These are phyloP conservation scores for Choreutis nemorana DNA, from an alignment of 2,888 invertebrate genomes.

Conservation along the genomic window DNA sequence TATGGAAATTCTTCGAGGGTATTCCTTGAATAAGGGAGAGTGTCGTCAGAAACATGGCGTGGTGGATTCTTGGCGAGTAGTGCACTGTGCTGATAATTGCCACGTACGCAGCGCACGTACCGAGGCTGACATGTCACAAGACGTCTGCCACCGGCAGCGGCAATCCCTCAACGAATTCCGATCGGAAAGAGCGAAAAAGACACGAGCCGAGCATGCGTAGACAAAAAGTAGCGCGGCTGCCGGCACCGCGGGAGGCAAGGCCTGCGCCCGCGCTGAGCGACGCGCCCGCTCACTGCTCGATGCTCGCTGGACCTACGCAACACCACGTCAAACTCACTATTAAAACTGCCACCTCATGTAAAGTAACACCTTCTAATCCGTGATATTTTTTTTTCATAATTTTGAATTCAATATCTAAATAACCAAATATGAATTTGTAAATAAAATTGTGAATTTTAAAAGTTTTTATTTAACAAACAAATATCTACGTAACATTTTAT, in stretches of 20 bases:
- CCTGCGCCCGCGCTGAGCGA: constrained; percentile 16
- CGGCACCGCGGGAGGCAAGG: constrained; percentile 47
- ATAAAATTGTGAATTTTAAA: too few species aligned
- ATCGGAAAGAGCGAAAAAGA: constrained; percentile 63
- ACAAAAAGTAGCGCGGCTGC: constrained; percentile 51
- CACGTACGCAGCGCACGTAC: constrained; percentile 58
- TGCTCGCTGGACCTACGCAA: constrained; percentile 21
- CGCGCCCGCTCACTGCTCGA: constrained; percentile 17
- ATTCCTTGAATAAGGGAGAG: constrained; percentile 47
- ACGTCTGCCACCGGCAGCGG: constrained; percentile 64
- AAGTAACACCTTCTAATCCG: constrained; percentile 1
- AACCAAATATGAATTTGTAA: too few species aligned
- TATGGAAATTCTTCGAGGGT: constrained; percentile 47
- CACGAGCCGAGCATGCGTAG: constrained; percentile 56
- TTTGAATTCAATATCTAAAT: too few species aligned
- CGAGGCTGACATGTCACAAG: constrained; percentile 57
- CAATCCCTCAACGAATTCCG: constrained; percentile 62
- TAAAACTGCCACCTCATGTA: constrained; percentile 32
- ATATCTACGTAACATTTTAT: too few species aligned
- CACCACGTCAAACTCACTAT: constrained; percentile 36
- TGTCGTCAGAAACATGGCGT: constrained; percentile 31
- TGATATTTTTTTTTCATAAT: too few species aligned
- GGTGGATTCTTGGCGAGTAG: constrained; percentile 24
- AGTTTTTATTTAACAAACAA: too few species aligned
- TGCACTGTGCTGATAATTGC: constrained; percentile 56